A percentile compares a stretch with the other conserved stretches of the same genome.
Conservation (phyloP, 1,140 invertebrate genomes). For the Drosophila punjabiensis region DNA sequence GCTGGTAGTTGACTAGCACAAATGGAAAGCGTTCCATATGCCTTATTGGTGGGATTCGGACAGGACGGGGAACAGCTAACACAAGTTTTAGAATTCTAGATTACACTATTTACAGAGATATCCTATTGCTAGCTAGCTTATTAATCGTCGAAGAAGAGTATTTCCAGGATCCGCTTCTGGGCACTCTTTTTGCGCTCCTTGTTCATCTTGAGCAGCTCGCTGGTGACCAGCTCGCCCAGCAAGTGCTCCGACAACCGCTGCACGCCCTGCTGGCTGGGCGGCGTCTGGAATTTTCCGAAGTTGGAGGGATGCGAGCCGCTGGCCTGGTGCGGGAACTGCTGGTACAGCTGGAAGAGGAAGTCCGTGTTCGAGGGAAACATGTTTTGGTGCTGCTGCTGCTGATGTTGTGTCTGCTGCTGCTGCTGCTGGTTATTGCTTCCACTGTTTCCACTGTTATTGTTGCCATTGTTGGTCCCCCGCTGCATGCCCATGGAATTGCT, state of each 20-base stretch:
- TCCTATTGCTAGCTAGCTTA: slow-evolving; percentile 8
- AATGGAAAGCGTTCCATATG: slow-evolving; percentile 58
- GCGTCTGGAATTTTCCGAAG: slow-evolving; percentile 74
- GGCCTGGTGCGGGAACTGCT: slow-evolving; percentile 75
- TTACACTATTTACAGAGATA: slow-evolving; percentile 59
- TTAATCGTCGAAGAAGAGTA: slow-evolving; percentile 84
- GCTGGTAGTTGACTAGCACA: slow-evolving; percentile 65
- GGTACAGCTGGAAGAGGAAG: slow-evolving; percentile 83
- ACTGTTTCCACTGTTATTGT: slow-evolving; percentile 40
- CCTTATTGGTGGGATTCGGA: slow-evolving; percentile 66
- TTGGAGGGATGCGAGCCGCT: slow-evolving; percentile 59
- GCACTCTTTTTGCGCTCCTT: slow-evolving; percentile 81
- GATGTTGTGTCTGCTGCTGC: slow-evolving; percentile 41
- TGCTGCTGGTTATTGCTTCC: slow-evolving; percentile 38
- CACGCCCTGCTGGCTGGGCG: slow-evolving; percentile 59
- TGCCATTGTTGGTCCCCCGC: slow-evolving; percentile 50
- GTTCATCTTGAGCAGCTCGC: slow-evolving; percentile 82
- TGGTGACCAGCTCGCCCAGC: slow-evolving; percentile 81
- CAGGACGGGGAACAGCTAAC: slow-evolving; percentile 12
- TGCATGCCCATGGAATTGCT: slow-evolving; percentile 55
- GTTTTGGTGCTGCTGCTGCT: slow-evolving; percentile 64
- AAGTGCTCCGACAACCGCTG: slow-evolving; percentile 81
- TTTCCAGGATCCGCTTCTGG: slow-evolving; percentile 82
- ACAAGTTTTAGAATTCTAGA: slow-evolving; percentile 25
- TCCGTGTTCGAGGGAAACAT: slow-evolving; percentile 81